Evolutionary conservation across 2,113 vertebrate genomes (phyloP).

Genomic region (Dolichotis patagonum): DNA sequence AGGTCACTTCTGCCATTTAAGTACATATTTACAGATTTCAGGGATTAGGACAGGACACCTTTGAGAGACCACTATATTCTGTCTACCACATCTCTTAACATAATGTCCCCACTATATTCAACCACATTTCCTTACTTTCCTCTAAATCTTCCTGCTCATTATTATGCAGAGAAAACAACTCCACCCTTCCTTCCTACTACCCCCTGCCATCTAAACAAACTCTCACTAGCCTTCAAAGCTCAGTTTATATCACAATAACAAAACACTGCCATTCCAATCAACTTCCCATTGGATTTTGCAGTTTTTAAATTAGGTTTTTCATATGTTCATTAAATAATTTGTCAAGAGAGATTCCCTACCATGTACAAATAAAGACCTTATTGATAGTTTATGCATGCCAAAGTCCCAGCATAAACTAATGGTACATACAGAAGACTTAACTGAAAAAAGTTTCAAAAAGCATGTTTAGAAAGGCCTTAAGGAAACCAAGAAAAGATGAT

Average conservation of each 20-base stretch:
- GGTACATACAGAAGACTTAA: neutral
- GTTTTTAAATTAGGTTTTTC: neutral
- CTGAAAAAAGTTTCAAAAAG: neutral
- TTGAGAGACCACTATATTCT: neutral
- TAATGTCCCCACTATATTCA: neutral
- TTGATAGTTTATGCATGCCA: neutral
- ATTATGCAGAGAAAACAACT: conserved; percentile 3
- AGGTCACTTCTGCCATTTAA: neutral
- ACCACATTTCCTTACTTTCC: neutral
- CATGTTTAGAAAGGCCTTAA: neutral
- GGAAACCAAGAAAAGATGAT: neutral
- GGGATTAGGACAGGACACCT: neutral
- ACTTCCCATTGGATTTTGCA: neutral
- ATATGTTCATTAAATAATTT: neutral
- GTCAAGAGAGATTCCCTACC: neutral
- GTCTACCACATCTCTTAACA: neutral
- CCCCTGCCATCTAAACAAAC: conserved; percentile 26
- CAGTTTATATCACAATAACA: neutral
- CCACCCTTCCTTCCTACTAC: conserved; percentile 44
- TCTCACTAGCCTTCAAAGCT: neutral
- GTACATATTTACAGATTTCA: neutral
- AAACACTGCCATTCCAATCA: neutral
- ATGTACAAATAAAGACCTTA: neutral
- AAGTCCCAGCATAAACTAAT: neutral
- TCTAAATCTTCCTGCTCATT: neutral